A percentile compares a stretch with the other conserved stretches of the same genome.
Conservation (phyloP, 2,888 invertebrate species). For the Phortica magna region DNA sequence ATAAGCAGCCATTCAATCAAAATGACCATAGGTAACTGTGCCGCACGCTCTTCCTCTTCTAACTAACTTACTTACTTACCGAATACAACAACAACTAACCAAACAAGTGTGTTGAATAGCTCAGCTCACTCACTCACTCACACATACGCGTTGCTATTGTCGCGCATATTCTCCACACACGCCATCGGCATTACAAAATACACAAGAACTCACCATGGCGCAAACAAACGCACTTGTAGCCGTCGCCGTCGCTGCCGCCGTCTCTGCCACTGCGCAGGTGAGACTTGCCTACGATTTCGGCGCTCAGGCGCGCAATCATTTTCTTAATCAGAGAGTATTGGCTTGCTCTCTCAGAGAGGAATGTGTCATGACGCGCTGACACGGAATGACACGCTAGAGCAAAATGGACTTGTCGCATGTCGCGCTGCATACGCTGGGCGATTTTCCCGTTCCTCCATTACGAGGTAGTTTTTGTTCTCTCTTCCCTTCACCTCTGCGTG, state of each 20-base stretch:
- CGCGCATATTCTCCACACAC: constrained; percentile 26
- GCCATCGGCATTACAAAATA: constrained; percentile 51
- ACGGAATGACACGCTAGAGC: no score
- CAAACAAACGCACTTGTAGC: constrained; percentile 42
- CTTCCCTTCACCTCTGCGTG: no score
- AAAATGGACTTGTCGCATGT: no score
- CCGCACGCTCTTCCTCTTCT: background rate
- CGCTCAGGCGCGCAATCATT: no score
- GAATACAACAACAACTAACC: constrained; percentile 51
- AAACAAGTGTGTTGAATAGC: constrained; percentile 61
- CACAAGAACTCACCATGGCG: constrained; percentile 11
- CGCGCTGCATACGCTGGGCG: no score
- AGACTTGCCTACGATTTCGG: background rate
- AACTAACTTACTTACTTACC: background rate
- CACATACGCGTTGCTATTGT: constrained; percentile 3
- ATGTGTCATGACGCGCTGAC: no score
- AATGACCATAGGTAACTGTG: constrained; percentile 3
- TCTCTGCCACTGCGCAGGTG: constrained; percentile 30
- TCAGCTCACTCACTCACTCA: background rate
- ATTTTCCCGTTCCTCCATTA: no score
- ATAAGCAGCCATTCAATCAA: constrained; percentile 13
- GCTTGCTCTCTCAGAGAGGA: no score
- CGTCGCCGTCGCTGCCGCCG: constrained; percentile 15
- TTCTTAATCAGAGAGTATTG: no score
- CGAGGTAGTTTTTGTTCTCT: no score